phyloP scores from a whole-genome alignment of 2,888 invertebrate species.

The Hyalella azteca region DNA sequence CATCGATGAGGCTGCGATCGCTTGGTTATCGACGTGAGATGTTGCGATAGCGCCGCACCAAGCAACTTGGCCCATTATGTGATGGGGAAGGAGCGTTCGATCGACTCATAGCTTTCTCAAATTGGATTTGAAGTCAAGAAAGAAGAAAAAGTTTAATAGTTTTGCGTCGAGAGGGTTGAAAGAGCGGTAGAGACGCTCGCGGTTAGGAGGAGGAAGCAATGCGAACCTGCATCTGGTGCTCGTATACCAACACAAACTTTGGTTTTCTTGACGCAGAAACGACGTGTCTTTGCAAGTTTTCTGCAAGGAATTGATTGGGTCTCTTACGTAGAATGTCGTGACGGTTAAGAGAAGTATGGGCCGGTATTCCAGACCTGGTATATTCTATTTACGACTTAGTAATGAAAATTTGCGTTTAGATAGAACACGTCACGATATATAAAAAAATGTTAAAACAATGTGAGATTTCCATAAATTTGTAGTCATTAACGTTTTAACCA shows the following conservation, averaged over 20 bases:
- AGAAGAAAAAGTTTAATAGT: constrained; percentile 32
- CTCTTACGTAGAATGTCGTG: too few species aligned
- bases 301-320: background rate
- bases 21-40: constrained; percentile 37
- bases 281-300: constrained; percentile 1
- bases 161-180: constrained; percentile 16
- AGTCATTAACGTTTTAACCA: too few species aligned
- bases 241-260: background rate
- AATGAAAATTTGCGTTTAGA: too few species aligned
- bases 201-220: background rate
- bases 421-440: too few species aligned
- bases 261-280: background rate
- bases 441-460: too few species aligned
- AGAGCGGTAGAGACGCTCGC: constrained; percentile 1
- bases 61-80: constrained; percentile 35
- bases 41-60: constrained; percentile 25
- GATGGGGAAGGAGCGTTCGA: constrained; percentile 35
- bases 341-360: too few species aligned
- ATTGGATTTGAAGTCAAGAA: constrained; percentile 36
- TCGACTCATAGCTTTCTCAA: constrained; percentile 36
- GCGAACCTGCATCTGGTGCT: background rate
- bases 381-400: too few species aligned
- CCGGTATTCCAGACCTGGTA: too few species aligned
- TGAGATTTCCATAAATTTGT: too few species aligned
- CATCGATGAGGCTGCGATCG: constrained; percentile 37